These are phyloP conservation scores for Paradisaea rubra DNA, from an alignment of 2,113 vertebrate species.

Conservation along the genomic window DNA sequence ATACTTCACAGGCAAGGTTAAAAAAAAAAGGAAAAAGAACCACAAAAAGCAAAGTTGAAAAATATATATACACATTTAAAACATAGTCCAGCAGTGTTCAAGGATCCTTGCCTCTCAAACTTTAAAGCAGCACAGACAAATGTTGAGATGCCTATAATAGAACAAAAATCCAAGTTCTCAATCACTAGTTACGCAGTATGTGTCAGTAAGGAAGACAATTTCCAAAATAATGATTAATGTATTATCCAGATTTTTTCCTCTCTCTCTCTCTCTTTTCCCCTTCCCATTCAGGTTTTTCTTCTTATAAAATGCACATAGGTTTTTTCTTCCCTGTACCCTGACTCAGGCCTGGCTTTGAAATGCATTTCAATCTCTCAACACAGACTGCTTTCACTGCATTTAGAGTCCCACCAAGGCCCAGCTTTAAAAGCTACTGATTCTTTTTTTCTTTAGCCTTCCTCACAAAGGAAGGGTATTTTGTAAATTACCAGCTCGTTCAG, in stretches of 20 bases:
- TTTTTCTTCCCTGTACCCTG: conserved; percentile 85
- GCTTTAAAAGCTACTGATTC: conserved; percentile 99
- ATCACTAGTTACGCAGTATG: conserved; percentile 66
- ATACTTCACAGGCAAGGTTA: conserved; percentile 61
- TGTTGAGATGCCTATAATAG: conserved; percentile 56
- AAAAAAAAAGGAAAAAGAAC: conserved; percentile 31
- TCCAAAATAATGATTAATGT: conserved; percentile 71
- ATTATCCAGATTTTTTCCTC: conserved; percentile 65
- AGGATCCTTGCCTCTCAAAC: conserved; percentile 69
- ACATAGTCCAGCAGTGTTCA: conserved; percentile 63
- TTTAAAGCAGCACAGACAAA: conserved; percentile 68
- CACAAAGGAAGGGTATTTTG: conserved; percentile 99
- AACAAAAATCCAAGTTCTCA: conserved; percentile 69
- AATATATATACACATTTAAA: conserved; percentile 47
- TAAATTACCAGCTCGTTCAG: conserved; percentile 99
- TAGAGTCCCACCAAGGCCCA: conserved; percentile 98
- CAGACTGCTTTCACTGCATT: conserved; percentile 99
- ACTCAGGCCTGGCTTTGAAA: conserved; percentile 99
- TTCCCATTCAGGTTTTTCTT: conserved; percentile 77
- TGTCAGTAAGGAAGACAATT: conserved; percentile 65
- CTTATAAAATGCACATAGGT: conserved; percentile 78
- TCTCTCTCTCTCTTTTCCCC: conserved; percentile 61
- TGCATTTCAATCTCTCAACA: conserved; percentile 98
- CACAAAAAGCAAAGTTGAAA: conserved; percentile 61
- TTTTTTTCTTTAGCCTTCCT: conserved; percentile 97